Evolutionary conservation across 1,140 invertebrate species (phyloP), one percentile per base, ranked within the genome.

Genomic region (Macrosteles quadrilineatus): DNA sequence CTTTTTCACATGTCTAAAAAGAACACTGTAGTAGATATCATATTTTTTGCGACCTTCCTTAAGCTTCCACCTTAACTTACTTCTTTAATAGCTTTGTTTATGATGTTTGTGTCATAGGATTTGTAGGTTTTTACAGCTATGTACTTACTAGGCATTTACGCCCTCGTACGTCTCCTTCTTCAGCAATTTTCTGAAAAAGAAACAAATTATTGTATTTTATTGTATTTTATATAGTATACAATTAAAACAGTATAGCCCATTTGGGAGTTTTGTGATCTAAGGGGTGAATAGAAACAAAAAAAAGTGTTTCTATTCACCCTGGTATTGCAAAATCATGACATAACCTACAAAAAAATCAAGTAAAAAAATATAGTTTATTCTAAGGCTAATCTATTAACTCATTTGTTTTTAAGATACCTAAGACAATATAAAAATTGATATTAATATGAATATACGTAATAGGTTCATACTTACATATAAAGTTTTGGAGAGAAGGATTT

Each of bases 1-100:
- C 36, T 40, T 40, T 65, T 65, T 65, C n/a, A 40, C 17, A 43
- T 65, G 40, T 43, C 23, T 65, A 21, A 32, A 65, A n/a, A 65
- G 40, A 3, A 65, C 63, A 65, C 29, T 65, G 36, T 65, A 21
- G 14, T 65, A 19, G 4, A 65, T 21, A 32, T 65, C 27, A 40
- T 2, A 65, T 19, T 65, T 65, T 31, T 40, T 1, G 31, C 63
- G 6, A 65, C 63, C 19, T 65, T 43, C 21, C 32, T 65, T 3
- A 40, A 65, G 32, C 63, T 65, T 32, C 23, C 40, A 6, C 63
- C 63, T 14, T 43, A 12, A 19, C 36, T 23, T 19, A 65, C 21
- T 32, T 65, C 63, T 2, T 12, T 40, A 25, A 65, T n/a, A 40
- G 63, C 63, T 21, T 32, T 25, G 9, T 40, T 21, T 1, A 65